A percentile compares a stretch with the other conserved stretches of the same genome.
phyloP scores from a whole-genome alignment of 2,888 invertebrate genomes.

The Eupithecia centaureata region DNA sequence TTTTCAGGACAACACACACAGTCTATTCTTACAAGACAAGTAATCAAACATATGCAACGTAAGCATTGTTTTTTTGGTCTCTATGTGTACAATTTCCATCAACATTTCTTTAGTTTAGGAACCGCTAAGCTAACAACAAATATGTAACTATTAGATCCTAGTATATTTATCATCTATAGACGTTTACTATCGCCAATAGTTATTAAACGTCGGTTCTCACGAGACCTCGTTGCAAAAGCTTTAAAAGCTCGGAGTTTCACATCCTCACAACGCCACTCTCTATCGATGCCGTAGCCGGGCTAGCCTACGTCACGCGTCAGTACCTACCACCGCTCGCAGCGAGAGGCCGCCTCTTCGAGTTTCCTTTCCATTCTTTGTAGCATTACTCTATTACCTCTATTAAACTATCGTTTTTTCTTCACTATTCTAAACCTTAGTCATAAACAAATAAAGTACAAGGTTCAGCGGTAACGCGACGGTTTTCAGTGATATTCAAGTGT shows the following conservation, averaged over 20 bases:
- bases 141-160: no score
- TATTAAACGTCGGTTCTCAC: no score
- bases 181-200: no score
- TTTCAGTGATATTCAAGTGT: slow-evolving; percentile 18
- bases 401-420: slow-evolving; percentile 52
- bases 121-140: no score
- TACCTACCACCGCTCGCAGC: slow-evolving; percentile 61
- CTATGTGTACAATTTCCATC: no score
- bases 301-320: slow-evolving; percentile 64
- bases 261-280: slow-evolving; percentile 3
- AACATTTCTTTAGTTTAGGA: no score
- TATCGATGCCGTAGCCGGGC: slow-evolving; percentile 43
- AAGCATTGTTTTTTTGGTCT: no score
- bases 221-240: no score
- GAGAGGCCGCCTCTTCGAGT: slow-evolving; percentile 53
- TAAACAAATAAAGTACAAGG: neutral
- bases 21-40: no score
- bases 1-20: no score
- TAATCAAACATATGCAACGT: no score
- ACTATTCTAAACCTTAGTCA: slow-evolving; percentile 11
- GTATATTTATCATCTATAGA: no score
- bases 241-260: slow-evolving; percentile 14
- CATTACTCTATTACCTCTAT: slow-evolving; percentile 57
- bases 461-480: neutral
- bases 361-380: slow-evolving; percentile 46